Evolutionary conservation across 2,888 invertebrate genomes (phyloP).

Genomic region (Frankliniella fusca): DNA sequence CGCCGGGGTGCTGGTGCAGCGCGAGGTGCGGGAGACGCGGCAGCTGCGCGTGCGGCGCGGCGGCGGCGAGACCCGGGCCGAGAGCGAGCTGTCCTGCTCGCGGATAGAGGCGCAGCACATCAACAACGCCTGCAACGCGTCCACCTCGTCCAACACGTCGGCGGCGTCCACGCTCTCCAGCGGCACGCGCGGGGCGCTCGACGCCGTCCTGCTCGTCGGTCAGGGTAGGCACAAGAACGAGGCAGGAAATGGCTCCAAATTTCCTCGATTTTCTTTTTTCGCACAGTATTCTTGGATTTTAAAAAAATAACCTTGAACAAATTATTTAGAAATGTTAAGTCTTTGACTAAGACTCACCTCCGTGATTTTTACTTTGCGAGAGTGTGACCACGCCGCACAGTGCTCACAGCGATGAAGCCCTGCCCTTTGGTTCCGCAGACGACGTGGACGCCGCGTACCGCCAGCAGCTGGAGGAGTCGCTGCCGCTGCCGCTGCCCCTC

Average conservation of each 20-base stretch:
- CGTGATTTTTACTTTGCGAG: no score
- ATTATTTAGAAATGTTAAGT: no score
- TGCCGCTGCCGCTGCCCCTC: constrained; percentile 11
- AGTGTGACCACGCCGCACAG: no score
- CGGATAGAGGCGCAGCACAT: not conserved
- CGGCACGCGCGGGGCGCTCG: not conserved
- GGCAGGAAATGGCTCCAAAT: not conserved
- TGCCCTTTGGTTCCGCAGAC: not conserved
- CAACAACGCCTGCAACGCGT: constrained; percentile 22
- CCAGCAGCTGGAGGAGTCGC: constrained; percentile 9
- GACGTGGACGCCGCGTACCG: constrained; percentile 19
- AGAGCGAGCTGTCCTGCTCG: constrained; percentile 18
- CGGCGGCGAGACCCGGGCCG: constrained; percentile 9
- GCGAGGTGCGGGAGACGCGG: constrained; percentile 28
- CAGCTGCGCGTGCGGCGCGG: constrained; percentile 28
- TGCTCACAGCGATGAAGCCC: not conserved
- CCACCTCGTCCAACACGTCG: constrained; percentile 2
- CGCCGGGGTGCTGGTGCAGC: constrained; percentile 10
- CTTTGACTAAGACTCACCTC: no score
- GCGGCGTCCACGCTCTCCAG: constrained; percentile 1
- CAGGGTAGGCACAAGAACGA: not conserved
- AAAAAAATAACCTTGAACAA: no score
- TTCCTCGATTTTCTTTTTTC: no score
- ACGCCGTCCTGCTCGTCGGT: not conserved
- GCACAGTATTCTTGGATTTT: no score